These are phyloP conservation scores for Crax fasciolata DNA, from an alignment of 2,797 vertebrate species.

Conservation along the genomic window DNA sequence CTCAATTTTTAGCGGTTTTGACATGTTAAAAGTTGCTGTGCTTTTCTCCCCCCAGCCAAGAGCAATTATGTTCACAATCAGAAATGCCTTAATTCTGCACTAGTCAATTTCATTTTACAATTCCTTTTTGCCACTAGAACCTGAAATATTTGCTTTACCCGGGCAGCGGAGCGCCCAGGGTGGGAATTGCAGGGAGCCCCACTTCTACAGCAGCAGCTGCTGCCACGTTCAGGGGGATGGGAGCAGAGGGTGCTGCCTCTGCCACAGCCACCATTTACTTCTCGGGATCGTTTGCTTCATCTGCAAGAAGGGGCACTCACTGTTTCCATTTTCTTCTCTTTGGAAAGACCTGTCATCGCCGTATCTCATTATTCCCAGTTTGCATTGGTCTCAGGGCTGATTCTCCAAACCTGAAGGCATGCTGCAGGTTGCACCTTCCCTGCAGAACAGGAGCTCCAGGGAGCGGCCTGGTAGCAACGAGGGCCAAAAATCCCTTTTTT, in stretches of 20 bases:
- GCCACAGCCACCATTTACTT: background rate
- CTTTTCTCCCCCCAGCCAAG: background rate
- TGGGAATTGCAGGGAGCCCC: constrained; percentile 44
- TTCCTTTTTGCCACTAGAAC: constrained; percentile 31
- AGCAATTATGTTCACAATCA: background rate
- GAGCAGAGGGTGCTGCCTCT: background rate
- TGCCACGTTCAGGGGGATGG: constrained; percentile 6
- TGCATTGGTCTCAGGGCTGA: background rate
- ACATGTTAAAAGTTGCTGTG: background rate
- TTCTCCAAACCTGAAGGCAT: background rate
- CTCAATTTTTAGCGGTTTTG: background rate
- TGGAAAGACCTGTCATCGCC: background rate
- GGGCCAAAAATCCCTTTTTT: background rate
- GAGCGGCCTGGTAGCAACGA: background rate
- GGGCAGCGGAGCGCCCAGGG: background rate
- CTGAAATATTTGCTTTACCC: background rate
- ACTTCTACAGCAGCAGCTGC: background rate
- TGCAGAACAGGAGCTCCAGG: background rate
- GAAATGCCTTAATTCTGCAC: background rate
- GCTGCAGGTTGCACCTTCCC: background rate
- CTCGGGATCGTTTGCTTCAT: background rate
- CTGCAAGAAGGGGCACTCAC: background rate
- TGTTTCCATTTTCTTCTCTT: background rate
- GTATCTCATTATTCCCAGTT: background rate
- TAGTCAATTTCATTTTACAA: background rate